Evolutionary conservation across 2,888 invertebrate genomes (phyloP).

Genomic region (Dynastes hyllus): DNA sequence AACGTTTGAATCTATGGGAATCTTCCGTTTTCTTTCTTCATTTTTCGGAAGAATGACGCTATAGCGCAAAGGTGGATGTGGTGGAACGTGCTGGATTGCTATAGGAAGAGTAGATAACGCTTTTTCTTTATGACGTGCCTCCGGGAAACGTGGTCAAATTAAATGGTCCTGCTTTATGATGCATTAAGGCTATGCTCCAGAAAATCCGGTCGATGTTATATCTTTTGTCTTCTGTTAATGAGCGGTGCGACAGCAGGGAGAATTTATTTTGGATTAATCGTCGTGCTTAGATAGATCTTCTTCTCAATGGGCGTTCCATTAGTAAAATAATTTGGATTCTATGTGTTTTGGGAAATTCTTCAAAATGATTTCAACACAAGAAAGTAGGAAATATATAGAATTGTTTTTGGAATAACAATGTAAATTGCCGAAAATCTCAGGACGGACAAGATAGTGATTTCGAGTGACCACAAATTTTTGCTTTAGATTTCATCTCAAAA

Average conservation of each 20-base stretch:
- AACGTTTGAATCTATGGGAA: not conserved
- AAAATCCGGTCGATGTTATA: not conserved
- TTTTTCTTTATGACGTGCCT: constrained; percentile 24
- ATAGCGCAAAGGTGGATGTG: not conserved
- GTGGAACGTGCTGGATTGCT: not conserved
- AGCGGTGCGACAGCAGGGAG: not conserved
- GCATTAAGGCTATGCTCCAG: constrained; percentile 31
- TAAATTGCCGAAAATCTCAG: too few relatives aligned
- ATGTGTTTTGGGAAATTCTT: too few relatives aligned
- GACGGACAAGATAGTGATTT: too few relatives aligned
- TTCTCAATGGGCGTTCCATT: too few relatives aligned
- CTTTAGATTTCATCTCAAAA: too few relatives aligned
- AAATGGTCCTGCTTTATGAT: constrained; percentile 32
- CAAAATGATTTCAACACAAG: too few relatives aligned
- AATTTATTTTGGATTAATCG: constrained; percentile 1
- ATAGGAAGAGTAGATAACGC: constrained; percentile 14
- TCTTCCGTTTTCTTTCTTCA: constrained; percentile 4
- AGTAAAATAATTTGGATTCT: too few relatives aligned
- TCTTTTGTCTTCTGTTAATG: constrained; percentile 20
- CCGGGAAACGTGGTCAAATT: constrained; percentile 33
- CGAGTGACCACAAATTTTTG: too few relatives aligned
- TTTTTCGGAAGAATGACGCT: not conserved
- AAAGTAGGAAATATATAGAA: too few relatives aligned
- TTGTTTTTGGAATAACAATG: too few relatives aligned
- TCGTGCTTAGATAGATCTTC: not conserved